phyloP scores from a whole-genome alignment of 2,888 invertebrate genomes.

The Therioaphis trifolii region DNA sequence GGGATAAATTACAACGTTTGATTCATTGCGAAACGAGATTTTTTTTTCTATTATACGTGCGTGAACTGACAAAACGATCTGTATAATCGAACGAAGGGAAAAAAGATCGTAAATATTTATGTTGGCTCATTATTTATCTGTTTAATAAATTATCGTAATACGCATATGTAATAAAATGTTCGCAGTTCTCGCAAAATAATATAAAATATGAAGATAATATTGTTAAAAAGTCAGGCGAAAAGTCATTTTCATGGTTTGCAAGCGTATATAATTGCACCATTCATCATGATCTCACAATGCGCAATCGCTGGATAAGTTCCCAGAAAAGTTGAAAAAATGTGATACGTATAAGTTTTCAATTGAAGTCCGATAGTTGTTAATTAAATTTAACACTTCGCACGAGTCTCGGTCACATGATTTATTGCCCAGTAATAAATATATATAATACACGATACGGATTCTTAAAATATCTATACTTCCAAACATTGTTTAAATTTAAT shows the following conservation, averaged over 20 bases:
- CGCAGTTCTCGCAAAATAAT: constrained; percentile 8
- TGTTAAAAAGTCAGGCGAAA: constrained; percentile 16
- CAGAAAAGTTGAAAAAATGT: background rate
- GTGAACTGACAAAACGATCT: constrained; percentile 8
- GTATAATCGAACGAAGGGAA: constrained; percentile 1
- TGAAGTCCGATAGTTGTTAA: no score
- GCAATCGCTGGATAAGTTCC: constrained; percentile 1
- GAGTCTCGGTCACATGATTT: no score
- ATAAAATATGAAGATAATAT: constrained; percentile 1
- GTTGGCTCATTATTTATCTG: constrained; percentile 34
- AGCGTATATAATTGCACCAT: background rate
- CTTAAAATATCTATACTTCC: no score
- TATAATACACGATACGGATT: no score
- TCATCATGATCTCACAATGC: background rate
- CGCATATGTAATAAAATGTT: background rate
- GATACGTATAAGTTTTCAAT: no score
- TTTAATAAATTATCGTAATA: constrained; percentile 18
- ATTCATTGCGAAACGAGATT: no score
- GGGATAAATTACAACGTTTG: no score
- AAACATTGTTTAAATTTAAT: no score
- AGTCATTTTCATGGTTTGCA: background rate
- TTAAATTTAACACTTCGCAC: no score
- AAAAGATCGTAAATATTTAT: background rate
- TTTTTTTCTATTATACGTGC: no score
- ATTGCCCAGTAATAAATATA: no score